Percentiles rank a stretch among this genome's conserved stretches.
phyloP scores from a whole-genome alignment of 2,113 vertebrate genomes.

The Hyperoodon ampullatus region DNA sequence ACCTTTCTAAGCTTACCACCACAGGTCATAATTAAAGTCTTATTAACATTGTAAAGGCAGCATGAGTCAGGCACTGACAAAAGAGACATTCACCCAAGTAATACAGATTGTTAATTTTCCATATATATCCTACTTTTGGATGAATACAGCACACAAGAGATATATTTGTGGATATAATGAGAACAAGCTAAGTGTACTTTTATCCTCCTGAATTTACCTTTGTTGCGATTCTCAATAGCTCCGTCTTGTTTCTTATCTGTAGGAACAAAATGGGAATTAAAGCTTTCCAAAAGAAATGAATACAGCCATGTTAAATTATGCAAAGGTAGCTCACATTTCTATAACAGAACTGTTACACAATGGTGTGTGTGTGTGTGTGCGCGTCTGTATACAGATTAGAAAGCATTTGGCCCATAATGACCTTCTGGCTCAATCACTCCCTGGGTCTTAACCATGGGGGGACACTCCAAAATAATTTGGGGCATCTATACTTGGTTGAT shows the following conservation, averaged over 20 bases:
- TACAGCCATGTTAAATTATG: slow-evolving; percentile 69
- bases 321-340: slow-evolving; percentile 70
- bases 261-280: slow-evolving; percentile 73
- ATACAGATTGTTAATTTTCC: background rate
- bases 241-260: slow-evolving; percentile 98
- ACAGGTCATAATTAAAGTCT: slow-evolving; percentile 15
- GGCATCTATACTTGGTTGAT: background rate
- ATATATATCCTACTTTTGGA: background rate
- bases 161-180: slow-evolving; percentile 33
- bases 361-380: background rate
- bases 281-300: slow-evolving; percentile 76
- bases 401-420: background rate
- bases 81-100: slow-evolving; percentile 10
- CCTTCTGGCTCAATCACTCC: background rate
- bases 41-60: background rate
- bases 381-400: background rate
- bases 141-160: background rate
- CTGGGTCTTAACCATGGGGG: background rate
- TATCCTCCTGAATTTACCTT: slow-evolving; percentile 89
- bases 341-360: slow-evolving; percentile 54
- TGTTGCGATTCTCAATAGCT: slow-evolving; percentile 96
- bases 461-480: slow-evolving; percentile 26
- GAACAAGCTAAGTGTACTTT: slow-evolving; percentile 28
- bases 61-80: background rate
- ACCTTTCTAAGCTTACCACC: background rate